A percentile compares a stretch with the other conserved stretches of the same genome.
Conservation (phyloP, 2,797 vertebrate genomes). For the Sciurus carolinensis region DNA sequence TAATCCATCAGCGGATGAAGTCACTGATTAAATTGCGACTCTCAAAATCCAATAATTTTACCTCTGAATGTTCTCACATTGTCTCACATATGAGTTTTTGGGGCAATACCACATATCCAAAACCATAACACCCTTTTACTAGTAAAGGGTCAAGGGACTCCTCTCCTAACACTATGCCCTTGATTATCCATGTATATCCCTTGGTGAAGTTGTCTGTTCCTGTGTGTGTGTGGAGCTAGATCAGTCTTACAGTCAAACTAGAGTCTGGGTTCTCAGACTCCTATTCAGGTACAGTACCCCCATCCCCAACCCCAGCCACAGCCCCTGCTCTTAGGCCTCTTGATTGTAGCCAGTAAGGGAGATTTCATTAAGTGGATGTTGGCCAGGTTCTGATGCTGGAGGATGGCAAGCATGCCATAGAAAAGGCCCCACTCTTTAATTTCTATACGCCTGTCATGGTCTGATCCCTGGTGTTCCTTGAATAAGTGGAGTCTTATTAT, state of each 20-base stretch:
- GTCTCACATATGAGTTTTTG: too few species aligned
- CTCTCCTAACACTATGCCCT: background rate
- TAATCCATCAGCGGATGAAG: too few species aligned
- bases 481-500: conserved; percentile 47
- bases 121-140: background rate
- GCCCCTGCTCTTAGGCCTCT: background rate
- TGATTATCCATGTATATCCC: background rate
- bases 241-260: background rate
- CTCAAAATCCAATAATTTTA: too few species aligned
- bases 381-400: background rate
- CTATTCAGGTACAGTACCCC: background rate
- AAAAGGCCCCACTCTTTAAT: conserved; percentile 16
- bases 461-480: background rate
- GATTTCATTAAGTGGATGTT: background rate
- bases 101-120: too few species aligned
- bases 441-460: background rate
- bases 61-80: too few species aligned
- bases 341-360: background rate
- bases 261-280: background rate
- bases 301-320: rapidly evolving
- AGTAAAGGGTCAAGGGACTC: background rate
- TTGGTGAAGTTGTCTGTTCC: background rate
- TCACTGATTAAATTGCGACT: too few species aligned
- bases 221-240: background rate
- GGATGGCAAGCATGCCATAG: background rate